Evolutionary conservation across 2,113 vertebrate species (phyloP).

Genomic region (Actinemys pallida): DNA sequence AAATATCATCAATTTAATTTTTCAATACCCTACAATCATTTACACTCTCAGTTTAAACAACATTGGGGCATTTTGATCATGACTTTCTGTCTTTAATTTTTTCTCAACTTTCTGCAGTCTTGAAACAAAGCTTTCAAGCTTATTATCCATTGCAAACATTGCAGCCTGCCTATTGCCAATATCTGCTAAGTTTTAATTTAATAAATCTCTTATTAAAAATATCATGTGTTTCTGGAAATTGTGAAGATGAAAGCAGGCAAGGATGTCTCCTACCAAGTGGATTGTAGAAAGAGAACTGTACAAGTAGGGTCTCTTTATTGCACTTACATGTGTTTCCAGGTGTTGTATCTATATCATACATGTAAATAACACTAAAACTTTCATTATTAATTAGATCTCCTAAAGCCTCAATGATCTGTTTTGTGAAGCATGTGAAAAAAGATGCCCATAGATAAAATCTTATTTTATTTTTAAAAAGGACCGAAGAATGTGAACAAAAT

Average conservation of each 20-base stretch:
- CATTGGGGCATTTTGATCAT: too few species aligned
- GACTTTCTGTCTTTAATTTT: too few species aligned
- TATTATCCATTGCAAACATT: not conserved
- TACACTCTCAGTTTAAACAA: too few species aligned
- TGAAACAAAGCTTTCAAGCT: not conserved
- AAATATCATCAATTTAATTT: too few species aligned
- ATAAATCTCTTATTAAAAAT: not conserved
- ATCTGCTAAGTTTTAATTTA: not conserved
- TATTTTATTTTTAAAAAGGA: not conserved
- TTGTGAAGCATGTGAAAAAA: not conserved
- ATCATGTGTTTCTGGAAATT: not conserved
- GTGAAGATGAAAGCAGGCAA: not conserved
- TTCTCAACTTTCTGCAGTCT: too few species aligned
- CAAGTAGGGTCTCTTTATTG: not conserved
- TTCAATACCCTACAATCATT: too few species aligned
- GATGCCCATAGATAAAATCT: not conserved
- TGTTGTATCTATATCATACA: not conserved
- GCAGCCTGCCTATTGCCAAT: not conserved
- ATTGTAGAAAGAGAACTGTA: not conserved
- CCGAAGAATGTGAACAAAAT: slow-evolving; percentile 14
- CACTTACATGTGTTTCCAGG: not conserved
- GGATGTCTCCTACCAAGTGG: not conserved
- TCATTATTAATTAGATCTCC: not conserved
- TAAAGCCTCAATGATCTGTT: not conserved
- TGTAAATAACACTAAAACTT: not conserved